These are phyloP conservation scores for Pampus argenteus DNA, from an alignment of 2,797 vertebrate genomes.

Conservation along the genomic window DNA sequence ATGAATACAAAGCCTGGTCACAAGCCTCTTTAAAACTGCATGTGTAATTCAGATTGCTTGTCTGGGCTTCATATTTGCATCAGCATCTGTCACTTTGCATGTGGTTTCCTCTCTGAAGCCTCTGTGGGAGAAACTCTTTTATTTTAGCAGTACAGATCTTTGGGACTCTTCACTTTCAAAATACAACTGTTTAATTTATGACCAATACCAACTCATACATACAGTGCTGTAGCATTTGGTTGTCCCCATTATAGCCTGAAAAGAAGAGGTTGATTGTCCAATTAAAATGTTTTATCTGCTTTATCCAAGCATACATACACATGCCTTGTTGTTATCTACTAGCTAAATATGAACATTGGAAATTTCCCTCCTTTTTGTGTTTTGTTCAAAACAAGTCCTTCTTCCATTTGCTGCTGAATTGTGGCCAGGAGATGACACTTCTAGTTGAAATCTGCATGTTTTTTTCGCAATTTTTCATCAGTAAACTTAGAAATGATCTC, in stretches of 20 bases:
- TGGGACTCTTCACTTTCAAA: neutral
- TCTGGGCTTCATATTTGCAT: slow-evolving; percentile 5
- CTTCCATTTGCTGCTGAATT: neutral
- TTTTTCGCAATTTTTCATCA: neutral
- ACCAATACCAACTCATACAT: neutral
- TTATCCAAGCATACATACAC: neutral
- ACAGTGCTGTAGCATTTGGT: neutral
- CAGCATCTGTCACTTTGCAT: slow-evolving; percentile 6
- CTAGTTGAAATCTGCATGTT: slow-evolving; percentile 11
- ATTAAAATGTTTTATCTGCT: slow-evolving; percentile 6
- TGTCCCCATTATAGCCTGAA: neutral
- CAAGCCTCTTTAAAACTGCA: neutral
- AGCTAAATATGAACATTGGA: neutral
- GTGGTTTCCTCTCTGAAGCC: neutral
- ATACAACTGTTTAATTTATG: neutral
- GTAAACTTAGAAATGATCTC: neutral
- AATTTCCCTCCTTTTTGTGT: neutral
- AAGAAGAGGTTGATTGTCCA: slow-evolving; percentile 9
- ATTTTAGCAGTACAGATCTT: neutral
- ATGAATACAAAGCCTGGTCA: neutral
- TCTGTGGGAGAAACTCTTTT: neutral
- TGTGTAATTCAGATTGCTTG: neutral
- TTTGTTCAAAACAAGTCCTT: slow-evolving; percentile 2
- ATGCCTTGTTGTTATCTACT: neutral
- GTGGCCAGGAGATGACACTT: no score